A percentile compares a stretch with the other conserved stretches of the same genome.
Conservation (phyloP, 1,140 invertebrate genomes). For the Euura saliciscinereae region DNA sequence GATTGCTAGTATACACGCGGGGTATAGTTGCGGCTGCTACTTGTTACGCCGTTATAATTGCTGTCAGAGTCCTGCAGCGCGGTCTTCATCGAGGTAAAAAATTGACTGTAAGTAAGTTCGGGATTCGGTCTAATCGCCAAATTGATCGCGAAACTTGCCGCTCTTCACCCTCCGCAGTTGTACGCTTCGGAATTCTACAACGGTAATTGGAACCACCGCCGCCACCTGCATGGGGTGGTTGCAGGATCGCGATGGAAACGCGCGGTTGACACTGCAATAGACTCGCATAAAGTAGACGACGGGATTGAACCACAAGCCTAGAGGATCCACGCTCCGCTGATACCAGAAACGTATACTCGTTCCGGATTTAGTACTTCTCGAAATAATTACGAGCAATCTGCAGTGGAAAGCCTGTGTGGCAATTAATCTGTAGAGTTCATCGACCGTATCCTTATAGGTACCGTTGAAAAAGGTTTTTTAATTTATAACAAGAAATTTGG, state of each 20-base stretch:
- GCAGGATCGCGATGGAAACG: neutral
- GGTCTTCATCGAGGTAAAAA: neutral
- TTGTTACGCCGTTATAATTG: neutral
- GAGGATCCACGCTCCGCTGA: neutral
- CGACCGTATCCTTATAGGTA: too few relatives aligned
- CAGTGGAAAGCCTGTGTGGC: too few relatives aligned
- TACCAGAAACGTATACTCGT: neutral
- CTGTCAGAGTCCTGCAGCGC: neutral
- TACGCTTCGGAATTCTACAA: neutral
- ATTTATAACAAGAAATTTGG: too few relatives aligned
- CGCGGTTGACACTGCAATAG: neutral
- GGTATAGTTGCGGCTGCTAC: neutral
- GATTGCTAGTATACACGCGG: neutral
- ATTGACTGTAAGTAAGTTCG: too few relatives aligned
- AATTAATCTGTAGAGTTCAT: too few relatives aligned
- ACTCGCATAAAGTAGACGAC: neutral
- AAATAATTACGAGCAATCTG: too few relatives aligned
- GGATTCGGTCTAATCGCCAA: neutral
- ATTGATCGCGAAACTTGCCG: neutral
- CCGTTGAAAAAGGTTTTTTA: too few relatives aligned
- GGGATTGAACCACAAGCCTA: neutral
- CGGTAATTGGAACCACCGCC: neutral
- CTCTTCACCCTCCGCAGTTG: neutral
- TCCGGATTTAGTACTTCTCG: too few relatives aligned
- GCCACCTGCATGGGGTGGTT: neutral